Evolutionary conservation across 2,113 vertebrate species (phyloP).

Genomic region (Loxodonta africana): DNA sequence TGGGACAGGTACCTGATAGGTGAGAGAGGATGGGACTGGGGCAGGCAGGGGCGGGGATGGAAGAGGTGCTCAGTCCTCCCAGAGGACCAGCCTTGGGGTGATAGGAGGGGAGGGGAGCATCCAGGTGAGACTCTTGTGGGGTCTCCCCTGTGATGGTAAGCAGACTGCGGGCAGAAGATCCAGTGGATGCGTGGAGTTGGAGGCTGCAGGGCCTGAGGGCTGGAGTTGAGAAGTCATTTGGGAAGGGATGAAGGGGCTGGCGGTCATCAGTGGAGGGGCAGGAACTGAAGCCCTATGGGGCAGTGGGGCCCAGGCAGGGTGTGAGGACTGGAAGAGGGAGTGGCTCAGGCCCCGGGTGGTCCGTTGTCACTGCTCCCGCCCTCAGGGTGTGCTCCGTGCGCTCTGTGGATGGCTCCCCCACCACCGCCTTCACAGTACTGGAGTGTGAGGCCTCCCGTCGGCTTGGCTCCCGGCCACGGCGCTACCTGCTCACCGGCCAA

Average conservation of each 20-base stretch:
- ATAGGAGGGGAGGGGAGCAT: background rate
- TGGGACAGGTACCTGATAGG: background rate
- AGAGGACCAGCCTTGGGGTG: background rate
- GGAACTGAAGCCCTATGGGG: background rate
- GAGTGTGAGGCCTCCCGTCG: constrained; percentile 96
- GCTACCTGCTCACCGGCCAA: constrained; percentile 95
- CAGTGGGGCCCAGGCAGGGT: background rate
- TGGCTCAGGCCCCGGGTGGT: background rate
- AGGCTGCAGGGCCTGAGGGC: background rate
- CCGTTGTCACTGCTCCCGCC: accelerated
- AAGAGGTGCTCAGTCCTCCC: background rate
- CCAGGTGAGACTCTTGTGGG: background rate
- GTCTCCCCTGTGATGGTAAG: background rate
- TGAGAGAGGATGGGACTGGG: background rate
- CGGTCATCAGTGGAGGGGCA: background rate
- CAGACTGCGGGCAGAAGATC: background rate
- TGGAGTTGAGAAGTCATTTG: background rate
- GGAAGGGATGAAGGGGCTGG: background rate
- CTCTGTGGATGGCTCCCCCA: constrained; percentile 92
- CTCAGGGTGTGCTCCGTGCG: constrained; percentile 94
- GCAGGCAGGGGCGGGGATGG: background rate
- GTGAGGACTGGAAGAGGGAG: background rate
- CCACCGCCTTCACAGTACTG: constrained; percentile 94
- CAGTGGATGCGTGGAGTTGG: accelerated
- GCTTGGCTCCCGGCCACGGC: constrained; percentile 92